phyloP scores from a whole-genome alignment of 2,113 vertebrate species.

The Myocastor coypus region DNA sequence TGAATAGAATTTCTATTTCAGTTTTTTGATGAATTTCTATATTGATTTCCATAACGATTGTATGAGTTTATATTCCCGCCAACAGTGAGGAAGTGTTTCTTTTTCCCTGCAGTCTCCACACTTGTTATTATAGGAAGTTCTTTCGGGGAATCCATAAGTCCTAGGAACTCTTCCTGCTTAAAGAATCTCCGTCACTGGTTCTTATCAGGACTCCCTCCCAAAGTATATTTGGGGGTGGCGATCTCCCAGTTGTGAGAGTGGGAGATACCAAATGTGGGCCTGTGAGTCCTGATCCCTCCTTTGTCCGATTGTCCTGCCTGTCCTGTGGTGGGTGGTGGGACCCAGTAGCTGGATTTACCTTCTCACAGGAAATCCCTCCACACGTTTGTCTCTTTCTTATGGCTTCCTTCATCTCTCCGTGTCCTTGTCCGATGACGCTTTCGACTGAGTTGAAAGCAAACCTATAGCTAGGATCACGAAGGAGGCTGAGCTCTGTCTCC shows the following conservation, averaged over 20 bases:
- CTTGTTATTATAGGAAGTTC: not conserved
- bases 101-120: not conserved
- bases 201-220: no score
- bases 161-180: not conserved
- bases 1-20: not conserved
- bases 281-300: not conserved
- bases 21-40: not conserved
- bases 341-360: not conserved
- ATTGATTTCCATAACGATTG: not conserved
- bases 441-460: not conserved
- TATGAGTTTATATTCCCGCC: not conserved
- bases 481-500: not conserved
- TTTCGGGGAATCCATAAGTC: no score
- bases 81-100: not conserved
- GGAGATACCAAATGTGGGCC: accelerated
- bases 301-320: not conserved
- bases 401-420: no score
- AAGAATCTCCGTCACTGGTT: not conserved
- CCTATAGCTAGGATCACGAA: not conserved
- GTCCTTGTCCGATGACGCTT: not conserved
- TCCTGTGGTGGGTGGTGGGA: no score
- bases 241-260: accelerated
- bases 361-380: not conserved
- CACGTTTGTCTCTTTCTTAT: not conserved
- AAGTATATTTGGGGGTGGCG: no score